Conservation (phyloP, 2,797 vertebrate genomes). For the Echiichthys vipera region DNA sequence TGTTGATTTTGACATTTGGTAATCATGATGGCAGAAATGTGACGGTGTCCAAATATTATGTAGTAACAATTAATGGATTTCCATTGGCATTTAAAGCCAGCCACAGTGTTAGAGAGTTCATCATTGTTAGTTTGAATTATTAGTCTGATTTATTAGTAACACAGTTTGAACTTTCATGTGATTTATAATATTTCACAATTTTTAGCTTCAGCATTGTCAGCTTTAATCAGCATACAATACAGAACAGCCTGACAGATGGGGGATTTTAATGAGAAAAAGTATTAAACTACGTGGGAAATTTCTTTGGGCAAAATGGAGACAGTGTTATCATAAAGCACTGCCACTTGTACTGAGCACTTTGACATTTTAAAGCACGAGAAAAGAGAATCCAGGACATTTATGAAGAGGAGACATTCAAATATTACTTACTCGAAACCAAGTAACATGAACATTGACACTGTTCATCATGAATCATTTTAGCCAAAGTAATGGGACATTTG, state of each 20-base stretch:
- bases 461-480: conserved; percentile 58
- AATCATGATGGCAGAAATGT: neutral
- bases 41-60: too few relatives aligned
- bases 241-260: neutral
- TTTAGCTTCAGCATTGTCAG: conserved; percentile 7
- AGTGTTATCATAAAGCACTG: neutral
- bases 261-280: neutral
- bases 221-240: conserved; percentile 7
- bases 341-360: neutral
- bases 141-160: conserved; percentile 14
- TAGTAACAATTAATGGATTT: too few relatives aligned
- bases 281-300: neutral
- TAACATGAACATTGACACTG: neutral
- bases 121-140: conserved; percentile 3
- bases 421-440: conserved; percentile 15
- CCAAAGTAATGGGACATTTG: conserved; percentile 39
- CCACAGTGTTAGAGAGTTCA: conserved; percentile 7
- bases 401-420: conserved; percentile 22
- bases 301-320: neutral
- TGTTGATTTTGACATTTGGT: neutral
- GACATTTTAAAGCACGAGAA: neutral
- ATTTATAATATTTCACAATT: conserved; percentile 23
- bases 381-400: conserved; percentile 13
- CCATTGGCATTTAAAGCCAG: conserved; percentile 1
- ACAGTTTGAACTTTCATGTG: conserved; percentile 29